A percentile compares a stretch with the other conserved stretches of the same genome.
Conservation (phyloP, 2,888 invertebrate genomes). For the Melanostoma mellinum region DNA sequence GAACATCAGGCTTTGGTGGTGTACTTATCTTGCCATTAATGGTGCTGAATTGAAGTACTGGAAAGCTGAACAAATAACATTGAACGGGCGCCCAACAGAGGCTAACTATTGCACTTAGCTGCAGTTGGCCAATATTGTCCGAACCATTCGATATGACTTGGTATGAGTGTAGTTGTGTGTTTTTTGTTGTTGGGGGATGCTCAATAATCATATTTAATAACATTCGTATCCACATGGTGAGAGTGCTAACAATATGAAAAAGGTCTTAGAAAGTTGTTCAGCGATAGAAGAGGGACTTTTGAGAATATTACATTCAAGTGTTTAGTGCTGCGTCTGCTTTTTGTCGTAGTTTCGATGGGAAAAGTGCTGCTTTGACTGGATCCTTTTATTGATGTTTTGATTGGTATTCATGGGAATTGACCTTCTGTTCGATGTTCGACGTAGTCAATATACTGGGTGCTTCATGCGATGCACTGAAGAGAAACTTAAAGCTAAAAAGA, state of each 20-base stretch:
- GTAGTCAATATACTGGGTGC: conserved; percentile 1
- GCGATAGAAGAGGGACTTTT: conserved; percentile 33
- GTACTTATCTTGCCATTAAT: conserved; percentile 72
- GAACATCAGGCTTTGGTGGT: conserved; percentile 56
- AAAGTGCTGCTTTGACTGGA: conserved; percentile 44
- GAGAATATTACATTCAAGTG: conserved; percentile 65
- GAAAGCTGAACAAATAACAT: conserved; percentile 71
- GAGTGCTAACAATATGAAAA: conserved; percentile 62
- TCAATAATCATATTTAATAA: conserved; percentile 71
- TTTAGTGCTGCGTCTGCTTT: conserved; percentile 50
- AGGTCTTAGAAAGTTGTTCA: conserved; percentile 44
- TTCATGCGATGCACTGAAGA: background rate
- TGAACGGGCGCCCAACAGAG: conserved; percentile 49
- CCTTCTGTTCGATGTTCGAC: conserved; percentile 47
- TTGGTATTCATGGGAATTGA: conserved; percentile 57
- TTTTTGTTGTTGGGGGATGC: conserved; percentile 13
- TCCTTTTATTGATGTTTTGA: conserved; percentile 16
- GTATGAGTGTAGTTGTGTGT: conserved; percentile 15
- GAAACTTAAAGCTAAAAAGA: no score
- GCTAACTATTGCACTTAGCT: conserved; percentile 68
- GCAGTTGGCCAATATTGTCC: conserved; percentile 69
- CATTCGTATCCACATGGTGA: conserved; percentile 59
- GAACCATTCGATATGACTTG: conserved; percentile 20
- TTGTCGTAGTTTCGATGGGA: conserved; percentile 21
- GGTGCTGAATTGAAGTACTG: conserved; percentile 66